Evolutionary conservation across 2,888 invertebrate genomes (phyloP).

Genomic region (Phengaris alcon): DNA sequence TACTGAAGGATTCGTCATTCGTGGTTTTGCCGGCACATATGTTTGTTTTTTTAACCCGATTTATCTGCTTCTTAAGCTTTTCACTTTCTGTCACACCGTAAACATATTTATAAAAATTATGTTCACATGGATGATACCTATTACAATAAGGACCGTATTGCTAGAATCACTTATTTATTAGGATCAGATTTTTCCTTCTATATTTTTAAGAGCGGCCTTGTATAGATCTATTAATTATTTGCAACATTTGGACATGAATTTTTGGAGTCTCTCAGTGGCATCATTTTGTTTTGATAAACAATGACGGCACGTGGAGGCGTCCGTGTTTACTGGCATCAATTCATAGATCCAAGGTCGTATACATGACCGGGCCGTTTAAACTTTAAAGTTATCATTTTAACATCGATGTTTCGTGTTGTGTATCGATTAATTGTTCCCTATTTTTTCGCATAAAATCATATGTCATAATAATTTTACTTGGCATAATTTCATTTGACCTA

Average conservation of each 20-base stretch:
- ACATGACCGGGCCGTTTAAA: slow-evolving; percentile 32
- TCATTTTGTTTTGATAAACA: slow-evolving; percentile 34
- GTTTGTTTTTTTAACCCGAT: background rate
- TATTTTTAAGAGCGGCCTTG: too few relatives aligned
- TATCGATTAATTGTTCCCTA: background rate
- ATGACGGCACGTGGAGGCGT: slow-evolving; percentile 36
- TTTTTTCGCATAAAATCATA: too few relatives aligned
- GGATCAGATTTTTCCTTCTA: too few relatives aligned
- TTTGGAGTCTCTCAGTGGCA: background rate
- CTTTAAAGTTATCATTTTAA: background rate
- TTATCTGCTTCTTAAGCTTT: background rate
- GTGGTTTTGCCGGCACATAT: too few relatives aligned
- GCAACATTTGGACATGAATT: background rate
- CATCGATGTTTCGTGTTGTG: background rate
- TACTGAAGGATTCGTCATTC: too few relatives aligned
- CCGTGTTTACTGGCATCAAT: slow-evolving; percentile 29
- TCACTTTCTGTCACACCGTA: too few relatives aligned
- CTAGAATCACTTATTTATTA: too few relatives aligned
- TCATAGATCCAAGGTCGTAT: slow-evolving; percentile 33
- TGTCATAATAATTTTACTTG: too few relatives aligned
- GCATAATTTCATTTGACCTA: too few relatives aligned
- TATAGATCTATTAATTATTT: background rate
- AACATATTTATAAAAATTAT: too few relatives aligned
- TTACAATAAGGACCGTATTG: too few relatives aligned
- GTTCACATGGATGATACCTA: too few relatives aligned